Evolutionary conservation across 2,888 invertebrate species (phyloP), one percentile per base, ranked within the genome.

Genomic region (Diplolepis rosae): DNA sequence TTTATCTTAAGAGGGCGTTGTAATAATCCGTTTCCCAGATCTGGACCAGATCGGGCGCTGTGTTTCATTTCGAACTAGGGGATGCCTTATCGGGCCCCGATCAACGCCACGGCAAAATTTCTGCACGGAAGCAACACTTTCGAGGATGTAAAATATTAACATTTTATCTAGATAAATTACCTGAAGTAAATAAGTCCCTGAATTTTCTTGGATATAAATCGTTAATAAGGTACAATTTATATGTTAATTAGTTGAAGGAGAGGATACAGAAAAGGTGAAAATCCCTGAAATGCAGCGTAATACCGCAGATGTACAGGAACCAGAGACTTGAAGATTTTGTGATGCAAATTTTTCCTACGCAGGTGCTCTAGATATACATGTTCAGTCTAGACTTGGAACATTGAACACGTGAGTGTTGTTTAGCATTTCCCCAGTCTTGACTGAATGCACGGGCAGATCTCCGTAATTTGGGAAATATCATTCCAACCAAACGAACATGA

Each of bases 401-500:
- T 61, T 61, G 39, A 27, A 24, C 61, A 61, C 61, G 61, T 61
- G 39, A 39, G 61, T 39, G 61, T 61, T 27, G 61, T 61, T 61
- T 39, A 35, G 35, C 61, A 61, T 61, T 39, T n/a, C 4, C 39
- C 27, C n/a, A n/a, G n/a, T n/a, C n/a, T 22, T 9, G 4, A 18
- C 48, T 61, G n/a, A 35, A 56, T 56, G 32, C 56, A 24, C 18
- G 56, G 76, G 76, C 51, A 73, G 81, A 82, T 82, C 82, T 79
- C 72, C 76, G 76, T 39, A n/a, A 61, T 24, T 39, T 79, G 71
- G 73, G 79, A 84, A 80, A 80, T 80, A 82, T 83, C 80, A 80
- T 82, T 82, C 77, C 79, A 77, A 83, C 78, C 66, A 74, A 68
- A 54, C 67, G 73, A 70, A 73, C 70, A 39, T 66, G 66, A 68